These are phyloP conservation scores for Hemibagrus wyckioides DNA, from an alignment of 2,113 vertebrate genomes.

Conservation along the genomic window DNA sequence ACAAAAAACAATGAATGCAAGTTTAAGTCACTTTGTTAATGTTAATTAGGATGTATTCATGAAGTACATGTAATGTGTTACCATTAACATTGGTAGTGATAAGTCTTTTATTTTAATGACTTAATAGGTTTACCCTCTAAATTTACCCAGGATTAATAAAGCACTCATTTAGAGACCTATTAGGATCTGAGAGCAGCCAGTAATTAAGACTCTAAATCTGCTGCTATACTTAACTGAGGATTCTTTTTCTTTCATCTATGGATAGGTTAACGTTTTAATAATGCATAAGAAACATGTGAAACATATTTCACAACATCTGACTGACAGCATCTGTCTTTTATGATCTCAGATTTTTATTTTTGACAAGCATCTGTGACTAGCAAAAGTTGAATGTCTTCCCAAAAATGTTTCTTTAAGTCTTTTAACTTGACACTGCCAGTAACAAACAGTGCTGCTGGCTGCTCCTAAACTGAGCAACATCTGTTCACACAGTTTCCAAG, in stretches of 20 bases:
- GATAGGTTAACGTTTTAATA: background rate
- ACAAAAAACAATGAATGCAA: background rate
- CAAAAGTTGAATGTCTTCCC: background rate
- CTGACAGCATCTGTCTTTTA: background rate
- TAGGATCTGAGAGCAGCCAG: background rate
- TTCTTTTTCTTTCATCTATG: background rate
- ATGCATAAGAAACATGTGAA: background rate
- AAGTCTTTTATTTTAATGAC: background rate
- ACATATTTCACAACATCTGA: background rate
- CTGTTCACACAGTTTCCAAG: background rate
- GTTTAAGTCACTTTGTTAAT: background rate
- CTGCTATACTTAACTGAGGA: background rate
- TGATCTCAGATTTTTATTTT: background rate
- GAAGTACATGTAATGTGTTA: background rate
- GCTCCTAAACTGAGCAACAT: slow-evolving; percentile 10
- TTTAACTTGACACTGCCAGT: background rate
- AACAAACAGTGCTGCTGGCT: slow-evolving; percentile 7
- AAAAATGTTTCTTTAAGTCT: background rate
- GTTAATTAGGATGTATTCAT: background rate
- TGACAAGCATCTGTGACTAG: background rate
- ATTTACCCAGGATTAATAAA: background rate
- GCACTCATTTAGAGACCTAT: background rate
- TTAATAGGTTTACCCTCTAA: background rate
- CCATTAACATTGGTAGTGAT: background rate
- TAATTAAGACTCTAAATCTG: background rate